These are phyloP conservation scores for Notothenia rossii DNA, from an alignment of 2,113 vertebrate genomes.

Conservation along the genomic window DNA sequence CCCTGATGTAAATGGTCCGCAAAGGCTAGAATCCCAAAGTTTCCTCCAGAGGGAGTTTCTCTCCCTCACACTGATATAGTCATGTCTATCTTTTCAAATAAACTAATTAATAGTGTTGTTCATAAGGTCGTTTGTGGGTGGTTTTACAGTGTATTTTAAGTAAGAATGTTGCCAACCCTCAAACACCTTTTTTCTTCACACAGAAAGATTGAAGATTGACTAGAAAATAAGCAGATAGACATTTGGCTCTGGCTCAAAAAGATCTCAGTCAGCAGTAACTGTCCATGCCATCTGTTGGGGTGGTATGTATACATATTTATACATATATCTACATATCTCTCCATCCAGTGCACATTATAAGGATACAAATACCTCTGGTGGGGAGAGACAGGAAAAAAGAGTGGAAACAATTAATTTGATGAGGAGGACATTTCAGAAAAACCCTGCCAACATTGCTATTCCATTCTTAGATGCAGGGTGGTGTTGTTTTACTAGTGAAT, in stretches of 20 bases:
- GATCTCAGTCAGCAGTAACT: background rate
- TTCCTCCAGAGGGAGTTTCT: no score
- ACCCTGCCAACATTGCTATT: background rate
- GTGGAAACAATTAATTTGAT: background rate
- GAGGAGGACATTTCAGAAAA: background rate
- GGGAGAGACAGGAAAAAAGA: background rate
- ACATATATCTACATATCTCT: background rate
- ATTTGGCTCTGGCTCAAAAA: background rate
- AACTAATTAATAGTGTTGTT: no score
- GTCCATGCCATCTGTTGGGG: conserved; percentile 4
- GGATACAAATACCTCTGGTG: background rate
- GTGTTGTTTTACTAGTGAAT: background rate
- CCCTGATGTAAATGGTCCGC: no score
- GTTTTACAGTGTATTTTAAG: no score
- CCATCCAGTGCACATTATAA: background rate
- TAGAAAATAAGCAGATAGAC: background rate
- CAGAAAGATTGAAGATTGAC: background rate
- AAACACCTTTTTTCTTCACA: background rate
- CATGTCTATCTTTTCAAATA: no score
- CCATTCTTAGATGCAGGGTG: background rate
- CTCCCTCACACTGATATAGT: no score
- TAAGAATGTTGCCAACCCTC: no score
- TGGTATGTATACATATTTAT: background rate
- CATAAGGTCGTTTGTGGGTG: no score
- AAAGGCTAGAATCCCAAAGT: no score